A percentile compares a stretch with the other conserved stretches of the same genome.
Evolutionary conservation across 2,797 vertebrate genomes (phyloP).

Genomic region (Lacerta agilis): DNA sequence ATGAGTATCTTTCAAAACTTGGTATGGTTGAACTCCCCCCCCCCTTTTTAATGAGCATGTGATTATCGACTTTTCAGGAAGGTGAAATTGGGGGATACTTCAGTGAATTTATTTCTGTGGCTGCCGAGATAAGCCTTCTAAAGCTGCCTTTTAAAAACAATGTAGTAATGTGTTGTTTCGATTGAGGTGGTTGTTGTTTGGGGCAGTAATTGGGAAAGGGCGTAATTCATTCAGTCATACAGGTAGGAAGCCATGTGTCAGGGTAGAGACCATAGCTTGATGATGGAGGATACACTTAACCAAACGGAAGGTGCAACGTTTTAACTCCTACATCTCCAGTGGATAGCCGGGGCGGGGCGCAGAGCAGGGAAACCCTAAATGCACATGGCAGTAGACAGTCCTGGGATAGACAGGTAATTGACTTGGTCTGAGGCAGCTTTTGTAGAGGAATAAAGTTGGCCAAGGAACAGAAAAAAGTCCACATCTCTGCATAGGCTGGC

Average conservation of each 20-base stretch:
- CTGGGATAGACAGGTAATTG: not conserved
- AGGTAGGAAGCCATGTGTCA: slow-evolving; percentile 15
- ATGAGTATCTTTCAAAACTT: slow-evolving; percentile 69
- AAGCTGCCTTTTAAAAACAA: slow-evolving; percentile 49
- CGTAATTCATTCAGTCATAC: not conserved
- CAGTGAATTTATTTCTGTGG: slow-evolving; percentile 15
- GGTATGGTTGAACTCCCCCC: slow-evolving; percentile 48
- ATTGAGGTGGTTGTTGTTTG: slow-evolving; percentile 44
- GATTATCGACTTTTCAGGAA: slow-evolving; percentile 61
- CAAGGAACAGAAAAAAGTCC: not conserved
- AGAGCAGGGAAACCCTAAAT: not conserved
- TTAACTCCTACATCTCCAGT: not conserved
- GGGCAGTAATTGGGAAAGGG: slow-evolving; percentile 13
- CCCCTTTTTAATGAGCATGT: slow-evolving; percentile 44
- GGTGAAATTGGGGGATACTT: slow-evolving; percentile 56
- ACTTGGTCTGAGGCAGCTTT: not conserved
- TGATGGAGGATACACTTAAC: not conserved
- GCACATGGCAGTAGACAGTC: not conserved
- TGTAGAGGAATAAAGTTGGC: not conserved
- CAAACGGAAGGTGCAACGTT: not conserved
- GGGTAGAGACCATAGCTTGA: no score
- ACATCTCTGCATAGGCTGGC: not conserved
- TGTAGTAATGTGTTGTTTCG: slow-evolving; percentile 52
- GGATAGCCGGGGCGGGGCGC: no score
- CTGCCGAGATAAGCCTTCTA: not conserved